Evolutionary conservation across 1,140 invertebrate genomes (phyloP).

Genomic region (Drosophila sucinea): DNA sequence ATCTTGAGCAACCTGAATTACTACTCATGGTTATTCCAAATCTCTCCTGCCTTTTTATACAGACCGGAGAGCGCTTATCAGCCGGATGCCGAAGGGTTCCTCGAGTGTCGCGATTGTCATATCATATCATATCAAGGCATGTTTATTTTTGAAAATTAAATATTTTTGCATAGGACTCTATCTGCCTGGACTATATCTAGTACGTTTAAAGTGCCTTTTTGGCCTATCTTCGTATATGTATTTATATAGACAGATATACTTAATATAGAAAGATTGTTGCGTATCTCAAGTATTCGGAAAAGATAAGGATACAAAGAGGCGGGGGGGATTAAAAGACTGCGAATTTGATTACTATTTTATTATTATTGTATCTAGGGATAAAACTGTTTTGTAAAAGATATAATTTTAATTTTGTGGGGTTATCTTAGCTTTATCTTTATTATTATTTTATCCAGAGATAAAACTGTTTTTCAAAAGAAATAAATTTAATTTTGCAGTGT

Average conservation of each 20-base stretch:
- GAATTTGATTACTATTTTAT: background rate
- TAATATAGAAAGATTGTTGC: background rate
- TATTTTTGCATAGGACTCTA: background rate
- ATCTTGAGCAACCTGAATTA: conserved; percentile 29
- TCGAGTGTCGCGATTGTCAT: background rate
- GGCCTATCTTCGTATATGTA: background rate
- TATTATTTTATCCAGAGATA: background rate
- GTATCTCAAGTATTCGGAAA: background rate
- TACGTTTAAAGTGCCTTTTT: background rate
- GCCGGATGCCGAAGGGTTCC: background rate
- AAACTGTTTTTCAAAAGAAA: background rate
- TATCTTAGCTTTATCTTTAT: too few relatives aligned
- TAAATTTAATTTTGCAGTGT: too few relatives aligned
- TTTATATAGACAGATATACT: background rate
- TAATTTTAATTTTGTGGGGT: too few relatives aligned
- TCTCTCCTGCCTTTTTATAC: conserved; percentile 23
- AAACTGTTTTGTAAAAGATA: background rate
- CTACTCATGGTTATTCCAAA: conserved; percentile 10
- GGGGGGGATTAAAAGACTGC: background rate
- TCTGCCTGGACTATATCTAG: background rate
- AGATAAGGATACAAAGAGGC: background rate
- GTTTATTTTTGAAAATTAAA: background rate
- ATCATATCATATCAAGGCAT: background rate
- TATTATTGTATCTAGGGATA: background rate
- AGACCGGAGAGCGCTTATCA: conserved; percentile 8